Evolutionary conservation across 2,888 invertebrate genomes (phyloP).

Genomic region (Cryptocephalus primarius): DNA sequence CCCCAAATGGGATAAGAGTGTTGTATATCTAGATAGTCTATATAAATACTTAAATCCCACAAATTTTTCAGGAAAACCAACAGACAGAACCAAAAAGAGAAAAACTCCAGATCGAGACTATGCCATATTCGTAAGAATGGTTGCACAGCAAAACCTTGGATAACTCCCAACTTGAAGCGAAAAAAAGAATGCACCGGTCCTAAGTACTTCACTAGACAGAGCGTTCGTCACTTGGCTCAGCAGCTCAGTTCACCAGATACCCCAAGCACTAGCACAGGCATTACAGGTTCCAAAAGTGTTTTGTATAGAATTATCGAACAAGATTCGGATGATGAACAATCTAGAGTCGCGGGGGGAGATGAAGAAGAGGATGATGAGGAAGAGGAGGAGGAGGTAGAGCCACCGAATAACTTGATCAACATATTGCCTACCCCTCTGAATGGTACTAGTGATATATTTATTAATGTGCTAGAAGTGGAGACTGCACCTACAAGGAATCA

Average conservation of each 20-base stretch:
- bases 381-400: constrained; percentile 7
- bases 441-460: constrained; percentile 38
- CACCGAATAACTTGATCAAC: constrained; percentile 40
- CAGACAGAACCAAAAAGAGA: constrained; percentile 1
- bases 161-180: not conserved
- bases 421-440: constrained; percentile 50
- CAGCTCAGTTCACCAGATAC: constrained; percentile 41
- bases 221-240: constrained; percentile 23
- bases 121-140: too few species aligned
- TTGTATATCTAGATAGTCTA: too few species aligned
- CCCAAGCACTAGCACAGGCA: constrained; percentile 58
- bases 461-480: constrained; percentile 28
- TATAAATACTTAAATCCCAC: constrained; percentile 1
- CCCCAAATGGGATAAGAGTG: too few species aligned
- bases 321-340: constrained; percentile 50
- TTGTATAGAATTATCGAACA: constrained; percentile 39
- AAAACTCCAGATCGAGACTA: too few species aligned
- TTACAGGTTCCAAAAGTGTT: constrained; percentile 26
- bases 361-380: constrained; percentile 5
- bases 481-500: constrained; percentile 32
- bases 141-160: too few species aligned
- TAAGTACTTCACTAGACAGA: constrained; percentile 27
- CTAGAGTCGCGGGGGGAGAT: constrained; percentile 11
- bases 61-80: constrained; percentile 11
- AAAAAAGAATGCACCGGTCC: constrained; percentile 11